Percentiles rank a stretch among this genome's conserved stretches.
phyloP scores from a whole-genome alignment of 2,113 vertebrate genomes.

The Bujurquina vittata region DNA sequence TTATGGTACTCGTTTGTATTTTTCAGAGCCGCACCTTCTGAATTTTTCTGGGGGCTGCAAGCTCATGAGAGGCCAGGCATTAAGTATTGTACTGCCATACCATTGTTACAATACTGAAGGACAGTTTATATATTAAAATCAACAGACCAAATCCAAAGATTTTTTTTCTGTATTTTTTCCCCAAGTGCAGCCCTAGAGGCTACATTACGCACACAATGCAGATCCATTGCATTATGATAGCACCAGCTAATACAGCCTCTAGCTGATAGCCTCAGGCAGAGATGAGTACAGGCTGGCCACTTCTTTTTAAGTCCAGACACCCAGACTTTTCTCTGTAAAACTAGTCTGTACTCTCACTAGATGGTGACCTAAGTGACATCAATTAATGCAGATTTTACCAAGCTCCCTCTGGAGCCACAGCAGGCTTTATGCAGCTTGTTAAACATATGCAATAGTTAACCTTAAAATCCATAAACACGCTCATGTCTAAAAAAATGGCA shows the following conservation, averaged over 20 bases:
- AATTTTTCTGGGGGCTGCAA: not conserved
- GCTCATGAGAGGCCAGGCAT: not conserved
- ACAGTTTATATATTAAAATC: conserved; percentile 2
- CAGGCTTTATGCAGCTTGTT: not conserved
- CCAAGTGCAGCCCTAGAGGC: not conserved
- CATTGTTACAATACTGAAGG: not conserved
- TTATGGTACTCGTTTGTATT: not conserved
- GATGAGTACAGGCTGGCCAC: not conserved
- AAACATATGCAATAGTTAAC: conserved; percentile 5
- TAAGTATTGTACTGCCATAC: not conserved
- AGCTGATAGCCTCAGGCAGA: not conserved
- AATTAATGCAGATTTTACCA: not conserved
- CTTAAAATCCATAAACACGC: not conserved
- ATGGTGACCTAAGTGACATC: conserved; percentile 3
- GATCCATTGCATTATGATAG: not conserved
- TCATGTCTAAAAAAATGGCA: not conserved
- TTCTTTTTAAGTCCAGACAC: not conserved
- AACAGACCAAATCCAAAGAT: not conserved
- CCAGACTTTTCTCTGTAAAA: conserved; percentile 1
- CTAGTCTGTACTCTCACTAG: not conserved
- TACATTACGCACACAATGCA: not conserved
- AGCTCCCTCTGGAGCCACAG: not conserved
- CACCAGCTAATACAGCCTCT: conserved; percentile 1
- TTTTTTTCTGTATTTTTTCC: not conserved
- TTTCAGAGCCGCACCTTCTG: not conserved